Conservation (phyloP, 2,797 vertebrate genomes). For the Vespertilio murinus region DNA sequence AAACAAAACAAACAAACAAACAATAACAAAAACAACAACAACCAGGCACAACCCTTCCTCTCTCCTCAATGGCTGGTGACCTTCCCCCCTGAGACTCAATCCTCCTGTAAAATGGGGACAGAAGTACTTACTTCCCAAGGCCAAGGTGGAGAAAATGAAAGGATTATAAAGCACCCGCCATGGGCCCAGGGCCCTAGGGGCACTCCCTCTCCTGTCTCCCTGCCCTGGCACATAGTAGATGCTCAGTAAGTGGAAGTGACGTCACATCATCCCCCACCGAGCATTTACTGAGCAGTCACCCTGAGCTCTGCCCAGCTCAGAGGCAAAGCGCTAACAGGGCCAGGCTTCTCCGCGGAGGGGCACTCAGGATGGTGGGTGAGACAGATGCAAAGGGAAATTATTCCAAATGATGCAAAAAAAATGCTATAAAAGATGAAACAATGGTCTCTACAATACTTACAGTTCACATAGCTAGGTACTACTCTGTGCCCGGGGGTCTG, state of each 20-base stretch:
- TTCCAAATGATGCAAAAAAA: neutral
- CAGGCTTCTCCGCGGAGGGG: neutral
- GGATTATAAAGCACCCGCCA: neutral
- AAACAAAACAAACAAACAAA: no score
- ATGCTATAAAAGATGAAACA: neutral
- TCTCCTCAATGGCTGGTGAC: rapidly evolving
- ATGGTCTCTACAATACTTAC: neutral
- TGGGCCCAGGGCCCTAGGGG: neutral
- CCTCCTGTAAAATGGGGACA: neutral
- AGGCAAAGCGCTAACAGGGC: neutral
- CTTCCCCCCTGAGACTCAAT: no score
- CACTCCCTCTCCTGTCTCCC: rapidly evolving
- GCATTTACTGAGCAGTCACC: neutral
- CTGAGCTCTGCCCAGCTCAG: neutral
- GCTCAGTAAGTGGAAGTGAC: neutral
- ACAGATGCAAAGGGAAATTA: neutral
- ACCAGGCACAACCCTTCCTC: rapidly evolving
- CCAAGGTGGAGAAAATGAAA: neutral
- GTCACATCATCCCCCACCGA: rapidly evolving
- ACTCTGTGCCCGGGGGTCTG: rapidly evolving
- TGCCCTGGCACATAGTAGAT: neutral
- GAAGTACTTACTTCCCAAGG: neutral
- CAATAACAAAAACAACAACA: no score
- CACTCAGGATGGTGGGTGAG: neutral
- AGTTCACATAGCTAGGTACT: neutral